phyloP scores from a whole-genome alignment of 1,140 invertebrate genomes.

The Cepaea nemoralis region DNA sequence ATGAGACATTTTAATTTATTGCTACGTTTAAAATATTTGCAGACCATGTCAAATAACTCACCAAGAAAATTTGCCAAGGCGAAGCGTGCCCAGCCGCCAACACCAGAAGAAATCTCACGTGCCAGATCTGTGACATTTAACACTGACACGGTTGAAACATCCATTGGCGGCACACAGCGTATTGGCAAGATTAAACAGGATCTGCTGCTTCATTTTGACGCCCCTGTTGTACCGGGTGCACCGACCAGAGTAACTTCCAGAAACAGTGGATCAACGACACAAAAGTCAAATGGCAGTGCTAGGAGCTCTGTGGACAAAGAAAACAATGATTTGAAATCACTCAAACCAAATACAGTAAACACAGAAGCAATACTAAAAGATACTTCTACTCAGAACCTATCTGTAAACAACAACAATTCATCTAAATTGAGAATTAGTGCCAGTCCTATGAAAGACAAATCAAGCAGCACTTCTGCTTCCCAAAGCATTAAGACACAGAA shows the following conservation, averaged over 20 bases:
- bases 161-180: constrained; percentile 66
- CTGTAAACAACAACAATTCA: background rate
- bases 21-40: too few relatives aligned
- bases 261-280: background rate
- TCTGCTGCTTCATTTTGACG: constrained; percentile 45
- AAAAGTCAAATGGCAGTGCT: background rate
- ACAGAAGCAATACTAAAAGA: background rate
- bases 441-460: constrained; percentile 2
- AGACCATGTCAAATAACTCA: constrained; percentile 29
- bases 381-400: background rate
- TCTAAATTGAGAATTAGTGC: background rate
- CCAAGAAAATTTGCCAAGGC: constrained; percentile 38
- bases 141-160: constrained; percentile 64
- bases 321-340: constrained; percentile 14
- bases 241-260: constrained; percentile 6
- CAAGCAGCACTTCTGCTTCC: background rate
- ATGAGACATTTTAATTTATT: too few relatives aligned
- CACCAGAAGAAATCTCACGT: constrained; percentile 31
- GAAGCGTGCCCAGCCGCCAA: constrained; percentile 28
- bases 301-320: background rate
- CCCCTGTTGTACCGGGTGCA: constrained; percentile 12
- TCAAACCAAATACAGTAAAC: background rate
- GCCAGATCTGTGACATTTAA: constrained; percentile 60
- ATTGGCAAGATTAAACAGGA: constrained; percentile 60
- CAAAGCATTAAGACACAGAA: background rate